A percentile compares a stretch with the other conserved stretches of the same genome.
Evolutionary conservation across 2,797 vertebrate genomes (phyloP).

Genomic region (Sebastes vulpes): DNA sequence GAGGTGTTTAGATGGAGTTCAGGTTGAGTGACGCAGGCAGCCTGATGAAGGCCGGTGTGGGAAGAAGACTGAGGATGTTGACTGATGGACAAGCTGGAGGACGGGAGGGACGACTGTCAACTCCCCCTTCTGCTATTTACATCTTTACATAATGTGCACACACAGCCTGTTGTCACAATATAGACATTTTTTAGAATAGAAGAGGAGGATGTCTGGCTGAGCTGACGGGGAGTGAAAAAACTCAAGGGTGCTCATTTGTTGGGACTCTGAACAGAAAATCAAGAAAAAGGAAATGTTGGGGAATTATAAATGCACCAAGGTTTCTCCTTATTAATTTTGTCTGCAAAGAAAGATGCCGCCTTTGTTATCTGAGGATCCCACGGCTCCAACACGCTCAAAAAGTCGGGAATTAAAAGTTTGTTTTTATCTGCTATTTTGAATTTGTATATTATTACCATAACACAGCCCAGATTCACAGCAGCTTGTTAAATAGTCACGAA

Average conservation of each 20-base stretch:
- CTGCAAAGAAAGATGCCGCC: background rate
- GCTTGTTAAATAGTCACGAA: no score
- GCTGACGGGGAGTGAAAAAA: conserved; percentile 38
- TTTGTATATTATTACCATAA: no score
- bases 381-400: background rate
- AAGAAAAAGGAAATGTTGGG: background rate
- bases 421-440: no score
- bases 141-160: conserved; percentile 28
- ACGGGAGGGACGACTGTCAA: conserved; percentile 53
- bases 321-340: background rate
- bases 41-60: conserved; percentile 50
- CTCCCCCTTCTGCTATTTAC: conserved; percentile 44
- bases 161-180: conserved; percentile 21
- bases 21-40: conserved; percentile 45
- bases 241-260: conserved; percentile 50
- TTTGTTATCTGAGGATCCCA: background rate
- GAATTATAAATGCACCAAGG: background rate
- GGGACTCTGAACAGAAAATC: background rate
- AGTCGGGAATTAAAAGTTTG: background rate
- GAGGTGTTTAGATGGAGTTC: conserved; percentile 51
- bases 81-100: conserved; percentile 60
- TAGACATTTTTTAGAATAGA: conserved; percentile 15
- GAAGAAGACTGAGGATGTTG: conserved; percentile 52
- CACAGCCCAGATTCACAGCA: no score
- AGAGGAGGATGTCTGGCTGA: conserved; percentile 33